These are phyloP conservation scores for Conger conger DNA, from an alignment of 2,113 vertebrate species.

Conservation along the genomic window DNA sequence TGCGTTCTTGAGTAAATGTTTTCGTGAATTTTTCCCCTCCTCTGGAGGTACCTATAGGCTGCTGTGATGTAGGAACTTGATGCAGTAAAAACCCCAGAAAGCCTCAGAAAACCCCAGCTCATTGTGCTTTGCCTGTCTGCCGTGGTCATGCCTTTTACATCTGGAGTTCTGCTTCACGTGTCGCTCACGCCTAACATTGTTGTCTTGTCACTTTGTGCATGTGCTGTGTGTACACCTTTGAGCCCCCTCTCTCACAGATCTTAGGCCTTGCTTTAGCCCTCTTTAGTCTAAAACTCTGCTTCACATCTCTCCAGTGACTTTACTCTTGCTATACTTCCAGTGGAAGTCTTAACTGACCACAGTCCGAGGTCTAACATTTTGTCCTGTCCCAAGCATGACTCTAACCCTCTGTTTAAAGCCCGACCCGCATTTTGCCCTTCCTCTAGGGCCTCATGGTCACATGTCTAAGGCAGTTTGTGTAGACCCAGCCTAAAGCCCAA, in stretches of 20 bases:
- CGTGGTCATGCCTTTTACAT: not conserved
- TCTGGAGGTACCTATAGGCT: not conserved
- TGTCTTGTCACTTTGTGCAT: conserved; percentile 55
- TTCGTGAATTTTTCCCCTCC: not conserved
- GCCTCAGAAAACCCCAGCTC: conserved; percentile 5
- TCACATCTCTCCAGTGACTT: not conserved
- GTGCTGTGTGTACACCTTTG: conserved; percentile 31
- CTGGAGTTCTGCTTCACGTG: conserved; percentile 48
- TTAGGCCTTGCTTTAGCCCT: not conserved
- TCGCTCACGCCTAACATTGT: conserved; percentile 57
- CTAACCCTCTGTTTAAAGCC: not conserved
- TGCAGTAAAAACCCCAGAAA: not conserved
- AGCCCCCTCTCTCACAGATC: not conserved
- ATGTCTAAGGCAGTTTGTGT: no score
- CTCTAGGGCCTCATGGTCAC: no score
- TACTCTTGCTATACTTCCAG: conserved; percentile 17
- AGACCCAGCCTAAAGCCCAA: not conserved
- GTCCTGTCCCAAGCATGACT: not conserved
- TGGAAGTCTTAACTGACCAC: not conserved
- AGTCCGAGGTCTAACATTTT: not conserved
- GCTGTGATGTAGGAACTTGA: not conserved
- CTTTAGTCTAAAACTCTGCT: conserved; percentile 22
- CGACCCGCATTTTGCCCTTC: not conserved
- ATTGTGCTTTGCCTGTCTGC: not conserved
- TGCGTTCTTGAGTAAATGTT: not conserved